These are phyloP conservation scores for Noctua janthina DNA, from an alignment of 2,888 invertebrate species.

Conservation along the genomic window DNA sequence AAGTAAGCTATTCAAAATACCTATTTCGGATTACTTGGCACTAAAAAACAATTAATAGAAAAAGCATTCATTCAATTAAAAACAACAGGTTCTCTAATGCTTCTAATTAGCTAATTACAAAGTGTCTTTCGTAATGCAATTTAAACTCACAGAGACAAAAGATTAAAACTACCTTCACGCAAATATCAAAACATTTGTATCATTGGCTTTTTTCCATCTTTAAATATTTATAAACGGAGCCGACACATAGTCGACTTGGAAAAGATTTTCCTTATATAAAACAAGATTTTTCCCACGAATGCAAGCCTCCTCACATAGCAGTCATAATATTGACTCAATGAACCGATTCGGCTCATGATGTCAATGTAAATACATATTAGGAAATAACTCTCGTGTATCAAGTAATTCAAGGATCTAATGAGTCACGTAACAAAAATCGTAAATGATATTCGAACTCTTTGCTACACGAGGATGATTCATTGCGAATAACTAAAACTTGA, in stretches of 20 bases:
- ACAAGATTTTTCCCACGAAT: not conserved
- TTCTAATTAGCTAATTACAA: conserved; percentile 18
- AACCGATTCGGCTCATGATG: conserved; percentile 32
- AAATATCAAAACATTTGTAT: not conserved
- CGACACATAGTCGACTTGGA: not conserved
- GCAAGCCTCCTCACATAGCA: not conserved
- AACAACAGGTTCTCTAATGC: not conserved
- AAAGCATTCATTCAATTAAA: not conserved
- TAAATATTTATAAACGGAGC: not conserved
- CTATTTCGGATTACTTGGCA: not conserved
- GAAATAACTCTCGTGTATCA: conserved; percentile 11
- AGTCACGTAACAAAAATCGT: conserved; percentile 14
- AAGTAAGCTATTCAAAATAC: not conserved
- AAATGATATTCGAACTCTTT: not conserved
- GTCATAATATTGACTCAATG: conserved; percentile 36
- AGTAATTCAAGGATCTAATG: conserved; percentile 2
- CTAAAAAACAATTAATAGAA: not conserved
- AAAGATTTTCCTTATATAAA: not conserved
- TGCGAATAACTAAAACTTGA: not conserved
- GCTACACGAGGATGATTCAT: not conserved
- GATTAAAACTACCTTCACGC: conserved; percentile 3
- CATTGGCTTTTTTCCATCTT: not conserved
- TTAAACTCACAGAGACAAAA: conserved; percentile 6
- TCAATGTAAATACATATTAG: conserved; percentile 34
- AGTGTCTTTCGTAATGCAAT: conserved; percentile 1